Evolutionary conservation across 2,888 invertebrate species (phyloP), one percentile per base, ranked within the genome.

Genomic region (Matsumyia berberina): DNA sequence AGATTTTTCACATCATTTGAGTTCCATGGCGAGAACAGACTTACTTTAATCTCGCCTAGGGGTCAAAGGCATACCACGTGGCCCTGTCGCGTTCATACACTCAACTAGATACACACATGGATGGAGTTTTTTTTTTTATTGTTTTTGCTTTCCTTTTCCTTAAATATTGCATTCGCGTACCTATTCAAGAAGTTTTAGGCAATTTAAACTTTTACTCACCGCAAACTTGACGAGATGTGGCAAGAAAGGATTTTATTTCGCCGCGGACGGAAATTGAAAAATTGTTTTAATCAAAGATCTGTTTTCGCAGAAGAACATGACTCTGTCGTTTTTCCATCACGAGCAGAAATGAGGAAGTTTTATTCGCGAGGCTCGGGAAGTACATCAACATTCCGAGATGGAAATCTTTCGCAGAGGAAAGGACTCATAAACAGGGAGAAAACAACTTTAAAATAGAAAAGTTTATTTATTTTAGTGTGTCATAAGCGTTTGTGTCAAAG

Each of bases 1-100:
- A 67, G 60, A 69, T 77, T 77, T 77, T 77, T 60, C 67, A 69
- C 77, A 53, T 60, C 77, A 77, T 77, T 77, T 77, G 44, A 69
- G 60, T 62, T 69, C 60, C 53, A 67, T 69, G 60, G 69, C 53
- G 77, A 69, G 69, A 77, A 77, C 60, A 62, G 77, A 67, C 69
- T 77, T 69, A 51, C 69, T 69, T 77, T 53, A 69, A 69, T 60
- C 60, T 35, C 12, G 51, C 60, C 53, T 53, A 51, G 44, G 37
- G 53, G 42, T 33, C 24, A 9, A 7, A 31, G 31, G n/a, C 31
- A 31, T 53, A 31, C 17, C 8, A 35, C 11, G 11, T 33, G 7
- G 29, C 39, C 0, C 24, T 11, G n/a, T 35, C 35, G 9, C 1
- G 5, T n/a, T 17, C 5, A 9, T 15, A 33, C 55, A 39, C 24